Percentiles rank a stretch among this genome's conserved stretches.
Evolutionary conservation across 2,113 vertebrate genomes (phyloP).

Genomic region (Numenius arquata): DNA sequence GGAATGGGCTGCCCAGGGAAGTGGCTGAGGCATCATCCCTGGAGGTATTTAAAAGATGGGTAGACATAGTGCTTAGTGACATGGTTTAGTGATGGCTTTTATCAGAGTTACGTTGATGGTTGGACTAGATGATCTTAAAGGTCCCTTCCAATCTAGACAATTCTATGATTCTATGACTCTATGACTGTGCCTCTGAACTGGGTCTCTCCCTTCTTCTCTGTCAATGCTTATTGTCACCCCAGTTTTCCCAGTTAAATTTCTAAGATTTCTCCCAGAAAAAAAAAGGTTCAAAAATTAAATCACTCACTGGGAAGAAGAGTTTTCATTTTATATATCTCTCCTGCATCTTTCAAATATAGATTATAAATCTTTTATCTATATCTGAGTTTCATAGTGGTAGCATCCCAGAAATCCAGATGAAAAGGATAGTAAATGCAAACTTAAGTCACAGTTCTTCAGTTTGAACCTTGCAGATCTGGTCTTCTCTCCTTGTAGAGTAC

Average conservation of each 20-base stretch:
- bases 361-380: neutral
- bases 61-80: too few species aligned
- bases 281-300: neutral
- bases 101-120: too few species aligned
- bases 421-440: neutral
- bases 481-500: neutral
- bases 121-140: too few species aligned
- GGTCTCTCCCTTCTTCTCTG: neutral
- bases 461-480: neutral
- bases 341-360: neutral
- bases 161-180: too few species aligned
- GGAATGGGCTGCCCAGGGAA: too few species aligned
- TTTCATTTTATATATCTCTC: neutral
- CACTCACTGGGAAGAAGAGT: neutral
- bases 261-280: neutral
- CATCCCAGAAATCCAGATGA: neutral
- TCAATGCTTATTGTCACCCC: neutral
- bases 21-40: too few species aligned
- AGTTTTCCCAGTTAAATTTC: neutral
- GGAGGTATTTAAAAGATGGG: too few species aligned
- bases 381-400: neutral
- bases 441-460: neutral
- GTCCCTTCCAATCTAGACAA: too few species aligned
- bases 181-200: neutral
- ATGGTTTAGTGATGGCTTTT: too few species aligned